A percentile compares a stretch with the other conserved stretches of the same genome.
phyloP scores from a whole-genome alignment of 2,113 vertebrate genomes.

The Pogonocichla stellata region DNA sequence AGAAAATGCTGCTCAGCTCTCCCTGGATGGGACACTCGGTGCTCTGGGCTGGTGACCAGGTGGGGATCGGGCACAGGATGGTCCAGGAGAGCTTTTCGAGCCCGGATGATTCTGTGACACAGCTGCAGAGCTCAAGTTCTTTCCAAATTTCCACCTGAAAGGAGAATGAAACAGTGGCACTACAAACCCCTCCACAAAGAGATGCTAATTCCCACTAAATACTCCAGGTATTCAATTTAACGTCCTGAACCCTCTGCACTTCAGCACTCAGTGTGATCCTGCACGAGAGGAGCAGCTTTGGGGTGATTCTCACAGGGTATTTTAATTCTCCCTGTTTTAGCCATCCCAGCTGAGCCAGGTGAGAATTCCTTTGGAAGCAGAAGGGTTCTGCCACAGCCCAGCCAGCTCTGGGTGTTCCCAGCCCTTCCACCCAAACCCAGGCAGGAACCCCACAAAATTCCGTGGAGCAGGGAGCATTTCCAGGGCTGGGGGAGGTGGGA shows the following conservation, averaged over 20 bases:
- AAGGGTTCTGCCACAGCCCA: background rate
- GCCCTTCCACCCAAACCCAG: background rate
- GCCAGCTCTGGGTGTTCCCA: background rate
- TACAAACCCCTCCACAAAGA: background rate
- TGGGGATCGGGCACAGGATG: accelerated
- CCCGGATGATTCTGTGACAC: accelerated
- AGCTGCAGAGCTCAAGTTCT: background rate
- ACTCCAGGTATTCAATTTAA: too few relatives aligned
- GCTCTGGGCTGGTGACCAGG: background rate
- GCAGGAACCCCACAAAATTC: accelerated
- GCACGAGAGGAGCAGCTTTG: too few relatives aligned
- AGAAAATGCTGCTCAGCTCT: background rate
- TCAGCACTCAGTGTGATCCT: too few relatives aligned
- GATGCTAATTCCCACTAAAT: accelerated
- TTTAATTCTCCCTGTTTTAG: background rate
- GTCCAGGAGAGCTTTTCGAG: background rate
- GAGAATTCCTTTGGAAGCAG: background rate
- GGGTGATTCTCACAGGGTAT: background rate
- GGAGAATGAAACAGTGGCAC: too few relatives aligned
- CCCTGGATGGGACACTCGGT: accelerated
- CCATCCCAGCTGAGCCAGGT: background rate
- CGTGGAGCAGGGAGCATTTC: accelerated
- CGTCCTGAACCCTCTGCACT: too few relatives aligned
- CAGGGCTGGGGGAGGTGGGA: background rate
- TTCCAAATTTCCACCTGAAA: background rate